A percentile compares a stretch with the other conserved stretches of the same genome.
phyloP scores from a whole-genome alignment of 2,113 vertebrate genomes.

The Laterallus jamaicensis region DNA sequence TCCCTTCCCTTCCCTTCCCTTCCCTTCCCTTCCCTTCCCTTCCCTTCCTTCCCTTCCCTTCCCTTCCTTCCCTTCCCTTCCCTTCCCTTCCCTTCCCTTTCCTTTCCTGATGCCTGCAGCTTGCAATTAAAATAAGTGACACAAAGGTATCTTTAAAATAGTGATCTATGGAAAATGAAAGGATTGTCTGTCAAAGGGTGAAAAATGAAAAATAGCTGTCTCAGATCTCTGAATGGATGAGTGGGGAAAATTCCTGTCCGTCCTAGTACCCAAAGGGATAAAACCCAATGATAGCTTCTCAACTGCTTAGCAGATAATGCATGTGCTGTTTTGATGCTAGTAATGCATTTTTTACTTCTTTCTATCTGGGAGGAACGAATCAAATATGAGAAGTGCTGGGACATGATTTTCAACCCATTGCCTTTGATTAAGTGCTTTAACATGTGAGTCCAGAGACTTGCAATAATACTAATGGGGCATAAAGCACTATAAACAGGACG shows the following conservation, averaged over 20 bases:
- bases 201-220: conserved; percentile 77
- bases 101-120: conserved; percentile 64
- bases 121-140: conserved; percentile 79
- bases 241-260: conserved; percentile 77
- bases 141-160: conserved; percentile 80
- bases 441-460: conserved; percentile 92
- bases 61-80: no score
- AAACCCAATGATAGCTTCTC: conserved; percentile 85
- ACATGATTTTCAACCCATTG: conserved; percentile 99
- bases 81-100: not conserved
- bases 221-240: conserved; percentile 81
- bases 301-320: conserved; percentile 93
- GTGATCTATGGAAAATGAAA: conserved; percentile 75
- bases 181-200: conserved; percentile 77
- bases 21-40: no score
- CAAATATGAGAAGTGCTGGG: conserved; percentile 92
- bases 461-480: conserved; percentile 99
- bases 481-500: conserved; percentile 81
- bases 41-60: no score
- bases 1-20: no score
- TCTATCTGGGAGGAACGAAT: conserved; percentile 97
- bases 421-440: conserved; percentile 99
- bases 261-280: conserved; percentile 86
- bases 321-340: conserved; percentile 83
- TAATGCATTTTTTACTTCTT: conserved; percentile 88